phyloP scores from a whole-genome alignment of 2,888 invertebrate species.

The Apocheima hispidaria region DNA sequence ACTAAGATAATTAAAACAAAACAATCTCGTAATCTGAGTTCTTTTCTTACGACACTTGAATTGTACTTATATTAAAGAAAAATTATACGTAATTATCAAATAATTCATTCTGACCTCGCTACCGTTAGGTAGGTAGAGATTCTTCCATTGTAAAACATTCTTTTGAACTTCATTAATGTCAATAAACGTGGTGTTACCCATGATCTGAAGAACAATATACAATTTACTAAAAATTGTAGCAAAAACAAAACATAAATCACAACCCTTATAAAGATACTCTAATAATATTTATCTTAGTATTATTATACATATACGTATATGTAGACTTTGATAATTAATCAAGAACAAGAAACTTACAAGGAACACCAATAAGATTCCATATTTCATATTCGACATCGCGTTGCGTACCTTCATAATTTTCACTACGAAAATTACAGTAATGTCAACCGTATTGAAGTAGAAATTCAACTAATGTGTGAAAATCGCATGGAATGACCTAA shows the following conservation, averaged over 20 bases:
- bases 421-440: not conserved
- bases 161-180: slow-evolving; percentile 76
- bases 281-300: too few relatives aligned
- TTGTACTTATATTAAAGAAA: not conserved
- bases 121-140: slow-evolving; percentile 68
- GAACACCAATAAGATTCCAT: slow-evolving; percentile 60
- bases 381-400: slow-evolving; percentile 58
- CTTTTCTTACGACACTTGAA: too few relatives aligned
- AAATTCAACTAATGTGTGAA: not conserved
- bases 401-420: slow-evolving; percentile 39
- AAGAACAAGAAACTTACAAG: slow-evolving; percentile 57
- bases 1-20: not conserved
- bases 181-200: slow-evolving; percentile 68
- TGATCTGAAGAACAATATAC: slow-evolving; percentile 61
- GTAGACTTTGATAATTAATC: too few relatives aligned
- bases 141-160: slow-evolving; percentile 77
- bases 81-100: too few relatives aligned
- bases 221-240: not conserved
- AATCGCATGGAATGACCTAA: not conserved
- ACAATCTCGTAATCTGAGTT: too few relatives aligned
- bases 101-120: slow-evolving; percentile 78
- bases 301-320: too few relatives aligned
- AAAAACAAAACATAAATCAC: not conserved
- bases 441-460: not conserved
- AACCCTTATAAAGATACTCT: too few relatives aligned